phyloP scores from a whole-genome alignment of 2,888 invertebrate genomes.

The Hyalella azteca region DNA sequence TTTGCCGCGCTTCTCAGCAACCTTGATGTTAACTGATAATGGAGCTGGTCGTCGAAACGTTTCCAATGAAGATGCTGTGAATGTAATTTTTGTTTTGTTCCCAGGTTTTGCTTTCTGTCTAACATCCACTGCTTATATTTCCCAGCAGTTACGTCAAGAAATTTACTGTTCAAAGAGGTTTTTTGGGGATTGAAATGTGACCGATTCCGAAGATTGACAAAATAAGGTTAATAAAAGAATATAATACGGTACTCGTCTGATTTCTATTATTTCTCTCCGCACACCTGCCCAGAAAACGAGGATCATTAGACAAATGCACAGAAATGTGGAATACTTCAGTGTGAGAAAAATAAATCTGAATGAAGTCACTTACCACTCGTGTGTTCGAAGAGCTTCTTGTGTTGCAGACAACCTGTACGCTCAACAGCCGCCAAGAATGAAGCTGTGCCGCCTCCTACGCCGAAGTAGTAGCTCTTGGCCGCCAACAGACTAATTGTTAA shows the following conservation, averaged over 20 bases:
- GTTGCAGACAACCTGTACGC: neutral
- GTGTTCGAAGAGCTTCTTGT: slow-evolving; percentile 12
- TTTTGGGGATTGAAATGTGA: no score
- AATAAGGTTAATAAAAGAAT: no score
- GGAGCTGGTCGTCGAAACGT: no score
- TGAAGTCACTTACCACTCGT: neutral
- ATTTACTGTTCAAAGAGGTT: no score
- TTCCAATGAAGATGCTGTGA: no score
- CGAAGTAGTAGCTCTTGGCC: slow-evolving; percentile 92
- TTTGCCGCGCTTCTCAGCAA: no score
- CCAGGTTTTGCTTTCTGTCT: no score
- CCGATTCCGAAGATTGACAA: no score
- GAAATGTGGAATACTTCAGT: neutral
- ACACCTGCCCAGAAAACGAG: slow-evolving; percentile 62
- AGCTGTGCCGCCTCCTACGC: slow-evolving; percentile 81
- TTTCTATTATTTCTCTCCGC: slow-evolving; percentile 68
- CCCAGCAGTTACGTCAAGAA: no score
- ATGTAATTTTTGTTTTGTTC: no score
- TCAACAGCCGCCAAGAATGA: slow-evolving; percentile 61
- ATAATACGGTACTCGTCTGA: slow-evolving; percentile 36
- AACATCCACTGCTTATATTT: no score
- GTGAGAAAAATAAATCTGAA: neutral
- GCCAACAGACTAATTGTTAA: slow-evolving; percentile 77
- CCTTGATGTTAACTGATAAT: no score
- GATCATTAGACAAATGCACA: neutral